Percentiles rank a stretch among this genome's conserved stretches.
Evolutionary conservation across 2,888 invertebrate species (phyloP).

Genomic region (Megamerina dolium): DNA sequence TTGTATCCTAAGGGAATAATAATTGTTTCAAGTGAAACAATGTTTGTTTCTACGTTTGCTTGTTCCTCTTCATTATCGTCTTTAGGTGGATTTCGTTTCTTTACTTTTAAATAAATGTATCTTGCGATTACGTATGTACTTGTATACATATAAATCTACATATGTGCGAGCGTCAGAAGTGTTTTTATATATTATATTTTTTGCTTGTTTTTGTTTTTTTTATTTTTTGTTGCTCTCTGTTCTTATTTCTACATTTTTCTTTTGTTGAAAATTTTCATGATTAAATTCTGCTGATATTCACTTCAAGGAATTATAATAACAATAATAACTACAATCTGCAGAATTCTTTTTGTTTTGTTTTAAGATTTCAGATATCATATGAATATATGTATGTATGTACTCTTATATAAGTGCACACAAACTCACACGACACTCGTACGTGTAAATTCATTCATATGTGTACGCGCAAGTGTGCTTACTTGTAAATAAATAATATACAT

Average conservation of each 20-base stretch:
- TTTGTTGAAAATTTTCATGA: too few species aligned
- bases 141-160: too few species aligned
- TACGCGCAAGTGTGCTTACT: constrained; percentile 16
- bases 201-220: constrained; percentile 6
- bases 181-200: too few species aligned
- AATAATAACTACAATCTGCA: constrained; percentile 48
- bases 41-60: constrained; percentile 18
- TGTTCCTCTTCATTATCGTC: constrained; percentile 1
- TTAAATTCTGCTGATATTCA: constrained; percentile 47
- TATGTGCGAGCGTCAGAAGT: too few species aligned
- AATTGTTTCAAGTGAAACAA: constrained; percentile 39
- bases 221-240: constrained; percentile 6
- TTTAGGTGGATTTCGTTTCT: background rate
- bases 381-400: constrained; percentile 10
- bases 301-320: constrained; percentile 48
- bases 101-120: too few species aligned
- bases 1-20: constrained; percentile 24
- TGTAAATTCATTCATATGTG: constrained; percentile 7
- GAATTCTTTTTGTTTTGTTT: constrained; percentile 38
- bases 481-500: too few species aligned
- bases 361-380: constrained; percentile 38
- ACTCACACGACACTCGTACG: background rate
- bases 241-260: too few species aligned
- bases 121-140: too few species aligned
- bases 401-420: too few species aligned